phyloP scores from a whole-genome alignment of 2,797 vertebrate genomes.

The Pagetopsis macropterus region DNA sequence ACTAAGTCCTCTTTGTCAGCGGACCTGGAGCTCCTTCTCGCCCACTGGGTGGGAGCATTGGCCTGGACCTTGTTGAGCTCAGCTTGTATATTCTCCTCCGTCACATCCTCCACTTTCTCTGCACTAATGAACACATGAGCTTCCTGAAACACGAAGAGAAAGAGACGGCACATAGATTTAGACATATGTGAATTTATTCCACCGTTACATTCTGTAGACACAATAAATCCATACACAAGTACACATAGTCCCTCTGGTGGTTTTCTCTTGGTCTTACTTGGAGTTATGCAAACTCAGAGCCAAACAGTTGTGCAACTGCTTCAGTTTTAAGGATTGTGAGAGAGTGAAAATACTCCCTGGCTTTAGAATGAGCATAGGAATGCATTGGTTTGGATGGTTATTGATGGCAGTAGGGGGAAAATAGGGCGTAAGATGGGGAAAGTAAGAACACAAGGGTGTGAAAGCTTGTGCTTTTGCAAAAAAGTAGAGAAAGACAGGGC shows the following conservation, averaged over 20 bases:
- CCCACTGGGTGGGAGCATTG: slow-evolving; percentile 67
- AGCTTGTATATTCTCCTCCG: slow-evolving; percentile 79
- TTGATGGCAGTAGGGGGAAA: slow-evolving; percentile 28
- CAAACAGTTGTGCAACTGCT: slow-evolving; percentile 76
- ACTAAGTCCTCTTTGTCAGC: slow-evolving; percentile 83
- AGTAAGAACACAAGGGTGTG: slow-evolving; percentile 4
- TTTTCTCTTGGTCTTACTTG: slow-evolving; percentile 59
- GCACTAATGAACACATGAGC: slow-evolving; percentile 83
- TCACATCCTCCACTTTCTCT: slow-evolving; percentile 83
- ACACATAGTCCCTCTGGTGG: slow-evolving; percentile 55
- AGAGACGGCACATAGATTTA: slow-evolving; percentile 24
- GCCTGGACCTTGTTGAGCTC: slow-evolving; percentile 75
- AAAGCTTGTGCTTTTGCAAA: slow-evolving; percentile 6
- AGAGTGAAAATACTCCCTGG: slow-evolving; percentile 59
- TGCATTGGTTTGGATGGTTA: slow-evolving; percentile 56
- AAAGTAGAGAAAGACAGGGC: slow-evolving; percentile 1
- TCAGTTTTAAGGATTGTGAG: slow-evolving; percentile 47
- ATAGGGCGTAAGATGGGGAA: background rate
- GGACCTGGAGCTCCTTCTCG: slow-evolving; percentile 74
- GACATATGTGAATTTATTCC: slow-evolving; percentile 48
- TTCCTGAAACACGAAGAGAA: slow-evolving; percentile 79
- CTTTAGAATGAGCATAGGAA: slow-evolving; percentile 52
- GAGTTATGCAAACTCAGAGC: slow-evolving; percentile 63
- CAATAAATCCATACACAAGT: slow-evolving; percentile 37
- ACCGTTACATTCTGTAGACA: slow-evolving; percentile 22